phyloP scores from a whole-genome alignment of 2,113 vertebrate species.

The Tragelaphus scriptus region DNA sequence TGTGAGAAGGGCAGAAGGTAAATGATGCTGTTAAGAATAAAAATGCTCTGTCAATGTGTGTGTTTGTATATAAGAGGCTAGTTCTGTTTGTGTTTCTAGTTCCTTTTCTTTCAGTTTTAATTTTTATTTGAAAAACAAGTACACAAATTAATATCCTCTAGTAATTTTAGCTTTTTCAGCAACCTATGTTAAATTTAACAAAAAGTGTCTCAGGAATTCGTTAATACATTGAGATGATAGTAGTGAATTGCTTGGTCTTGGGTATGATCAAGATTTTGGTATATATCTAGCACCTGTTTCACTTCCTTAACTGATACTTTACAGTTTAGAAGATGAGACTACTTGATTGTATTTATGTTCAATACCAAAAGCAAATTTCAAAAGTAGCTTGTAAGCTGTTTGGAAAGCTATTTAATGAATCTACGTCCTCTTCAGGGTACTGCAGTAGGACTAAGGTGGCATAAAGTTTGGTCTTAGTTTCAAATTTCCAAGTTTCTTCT shows the following conservation, averaged over 20 bases:
- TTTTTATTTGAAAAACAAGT: constrained; percentile 38
- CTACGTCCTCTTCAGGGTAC: neutral
- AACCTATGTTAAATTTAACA: neutral
- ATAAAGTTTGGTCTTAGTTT: neutral
- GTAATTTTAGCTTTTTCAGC: neutral
- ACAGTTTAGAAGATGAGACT: neutral
- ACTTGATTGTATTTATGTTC: neutral
- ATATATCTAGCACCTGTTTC: neutral
- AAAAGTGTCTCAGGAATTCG: neutral
- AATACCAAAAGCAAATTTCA: neutral
- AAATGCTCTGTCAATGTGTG: neutral
- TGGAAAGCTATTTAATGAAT: neutral
- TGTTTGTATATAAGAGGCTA: neutral
- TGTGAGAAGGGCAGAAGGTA: constrained; percentile 86
- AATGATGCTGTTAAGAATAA: constrained; percentile 3
- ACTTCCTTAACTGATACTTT: constrained; percentile 7
- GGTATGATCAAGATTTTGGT: constrained; percentile 16
- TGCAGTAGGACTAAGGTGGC: neutral
- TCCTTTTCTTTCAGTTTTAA: neutral
- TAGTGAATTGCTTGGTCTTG: neutral
- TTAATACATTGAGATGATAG: neutral
- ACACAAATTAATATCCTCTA: neutral
- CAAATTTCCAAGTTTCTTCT: constrained; percentile 11
- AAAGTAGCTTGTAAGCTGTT: neutral
- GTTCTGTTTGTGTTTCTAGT: neutral